phyloP scores from a whole-genome alignment of 2,113 vertebrate species.

The Rissa tridactyla region DNA sequence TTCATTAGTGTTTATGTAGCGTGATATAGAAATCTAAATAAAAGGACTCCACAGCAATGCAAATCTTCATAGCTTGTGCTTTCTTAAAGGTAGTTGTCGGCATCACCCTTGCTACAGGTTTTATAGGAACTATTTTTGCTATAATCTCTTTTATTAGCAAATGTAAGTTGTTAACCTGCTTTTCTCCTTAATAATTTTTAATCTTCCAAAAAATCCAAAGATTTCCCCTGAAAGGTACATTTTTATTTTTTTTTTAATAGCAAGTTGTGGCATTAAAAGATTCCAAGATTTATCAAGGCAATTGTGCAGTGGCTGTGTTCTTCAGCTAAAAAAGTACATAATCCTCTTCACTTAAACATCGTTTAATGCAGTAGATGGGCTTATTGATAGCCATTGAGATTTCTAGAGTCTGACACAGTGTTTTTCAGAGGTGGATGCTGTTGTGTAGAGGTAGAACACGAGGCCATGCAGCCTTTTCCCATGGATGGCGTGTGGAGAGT shows the following conservation, averaged over 20 bases:
- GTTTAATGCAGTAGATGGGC: not conserved
- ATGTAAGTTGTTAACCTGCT: not conserved
- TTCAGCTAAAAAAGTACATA: not conserved
- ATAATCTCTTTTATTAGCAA: not conserved
- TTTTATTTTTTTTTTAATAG: not conserved
- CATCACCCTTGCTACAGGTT: not conserved
- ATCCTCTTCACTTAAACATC: not conserved
- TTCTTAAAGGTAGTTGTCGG: not conserved
- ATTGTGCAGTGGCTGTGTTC: not conserved
- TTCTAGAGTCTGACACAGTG: not conserved
- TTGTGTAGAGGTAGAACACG: not conserved
- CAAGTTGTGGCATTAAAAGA: not conserved
- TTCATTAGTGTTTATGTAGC: not conserved
- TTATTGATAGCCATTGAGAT: not conserved
- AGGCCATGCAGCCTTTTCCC: not conserved
- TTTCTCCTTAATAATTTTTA: not conserved
- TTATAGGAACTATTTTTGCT: not conserved
- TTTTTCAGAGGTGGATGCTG: not conserved
- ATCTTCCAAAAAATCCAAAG: not conserved
- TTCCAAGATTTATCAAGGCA: not conserved
- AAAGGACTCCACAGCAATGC: not conserved
- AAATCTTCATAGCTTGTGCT: not conserved
- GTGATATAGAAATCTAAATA: not conserved
- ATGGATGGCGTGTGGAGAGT: not conserved
- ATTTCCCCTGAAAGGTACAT: not conserved